Base-by-base conservation (phyloP, 2,797 vertebrate genomes). In the Rhadinocentrus ornatus region DNA sequence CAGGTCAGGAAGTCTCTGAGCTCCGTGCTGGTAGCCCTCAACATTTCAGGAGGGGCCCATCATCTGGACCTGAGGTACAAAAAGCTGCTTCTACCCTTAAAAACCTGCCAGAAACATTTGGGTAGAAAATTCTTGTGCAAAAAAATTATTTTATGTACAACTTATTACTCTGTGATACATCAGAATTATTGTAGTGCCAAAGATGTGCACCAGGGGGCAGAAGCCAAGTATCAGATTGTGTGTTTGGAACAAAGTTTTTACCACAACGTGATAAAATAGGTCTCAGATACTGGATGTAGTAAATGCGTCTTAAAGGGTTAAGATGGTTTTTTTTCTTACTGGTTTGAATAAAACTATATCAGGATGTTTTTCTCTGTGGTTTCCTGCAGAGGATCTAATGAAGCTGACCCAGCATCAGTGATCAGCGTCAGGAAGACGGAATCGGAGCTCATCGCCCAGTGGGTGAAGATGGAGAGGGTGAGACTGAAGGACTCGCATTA, bases 11-110 rank as follows among this genome's bases (percentile, higher is more conserved):
- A 81, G 64, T 95, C 95, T 41, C 56, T 96, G 73, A 96, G 96
- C 31, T 66, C 92, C 0, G 96, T 96, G 0, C 58, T 99, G 31
- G 78, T 96, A 0, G 96, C 96, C 0, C 12, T 98, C 73, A 95
- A 91, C 74, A 92, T 99, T 66, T 72, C 71, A n/a, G 96, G 94
- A n/a, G 97, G 95, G 0, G 97, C 97, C 1, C 97, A 98, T 76
- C 97, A 98, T 81, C 92, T 99, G 0, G 97, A 99, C 82, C 94
- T 99, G 72, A 95, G 97, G 97, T 99, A 86, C 3, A 0, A 59
- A 3, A 16, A 12, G 4, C 27, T 8, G 37, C 12, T 15, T 13
- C 3, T 9, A 13, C 12, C 34, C 10, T 32, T 6, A 3, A 32
- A n/a, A 32, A 6, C 32, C 5, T 32, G 32, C 27, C 27, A 29